These are phyloP conservation scores for Microctenopoma lineatum DNA, from an alignment of 2,797 vertebrate genomes.

Conservation along the genomic window DNA sequence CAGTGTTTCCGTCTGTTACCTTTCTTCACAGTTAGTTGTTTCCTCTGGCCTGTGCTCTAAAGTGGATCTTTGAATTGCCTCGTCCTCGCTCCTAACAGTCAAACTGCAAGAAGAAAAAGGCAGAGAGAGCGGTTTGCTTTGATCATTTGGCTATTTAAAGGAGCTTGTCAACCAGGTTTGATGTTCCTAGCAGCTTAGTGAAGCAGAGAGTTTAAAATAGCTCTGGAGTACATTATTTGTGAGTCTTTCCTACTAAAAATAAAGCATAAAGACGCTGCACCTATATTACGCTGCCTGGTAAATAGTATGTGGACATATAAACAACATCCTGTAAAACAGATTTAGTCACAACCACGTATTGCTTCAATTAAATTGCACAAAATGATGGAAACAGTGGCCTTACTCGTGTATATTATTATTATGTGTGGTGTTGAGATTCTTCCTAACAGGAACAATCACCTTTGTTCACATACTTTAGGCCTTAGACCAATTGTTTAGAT, in stretches of 20 bases:
- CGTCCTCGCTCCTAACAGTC: constrained; percentile 90
- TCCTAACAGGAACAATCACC: background rate
- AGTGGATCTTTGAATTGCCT: constrained; percentile 82
- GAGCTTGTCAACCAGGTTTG: constrained; percentile 1
- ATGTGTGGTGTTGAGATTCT: too few relatives aligned
- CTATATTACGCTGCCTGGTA: background rate
- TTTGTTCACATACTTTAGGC: background rate
- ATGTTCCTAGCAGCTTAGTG: background rate
- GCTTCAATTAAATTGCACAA: too few relatives aligned
- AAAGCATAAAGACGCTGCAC: background rate
- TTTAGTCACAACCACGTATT: background rate
- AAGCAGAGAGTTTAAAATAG: constrained; percentile 26
- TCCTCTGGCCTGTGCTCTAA: constrained; percentile 87
- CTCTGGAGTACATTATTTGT: background rate
- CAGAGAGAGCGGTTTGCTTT: constrained; percentile 2
- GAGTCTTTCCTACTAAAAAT: constrained; percentile 12
- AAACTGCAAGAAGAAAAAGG: constrained; percentile 80
- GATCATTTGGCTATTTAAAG: constrained; percentile 16
- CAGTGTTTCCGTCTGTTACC: constrained; percentile 74
- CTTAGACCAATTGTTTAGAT: background rate
- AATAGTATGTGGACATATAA: background rate
- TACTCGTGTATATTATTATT: too few relatives aligned
- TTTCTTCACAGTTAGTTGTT: constrained; percentile 87
- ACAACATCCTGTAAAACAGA: background rate
- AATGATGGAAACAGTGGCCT: too few relatives aligned